phyloP scores from a whole-genome alignment of 2,113 vertebrate species.

The Poeciliopsis occidentalis region DNA sequence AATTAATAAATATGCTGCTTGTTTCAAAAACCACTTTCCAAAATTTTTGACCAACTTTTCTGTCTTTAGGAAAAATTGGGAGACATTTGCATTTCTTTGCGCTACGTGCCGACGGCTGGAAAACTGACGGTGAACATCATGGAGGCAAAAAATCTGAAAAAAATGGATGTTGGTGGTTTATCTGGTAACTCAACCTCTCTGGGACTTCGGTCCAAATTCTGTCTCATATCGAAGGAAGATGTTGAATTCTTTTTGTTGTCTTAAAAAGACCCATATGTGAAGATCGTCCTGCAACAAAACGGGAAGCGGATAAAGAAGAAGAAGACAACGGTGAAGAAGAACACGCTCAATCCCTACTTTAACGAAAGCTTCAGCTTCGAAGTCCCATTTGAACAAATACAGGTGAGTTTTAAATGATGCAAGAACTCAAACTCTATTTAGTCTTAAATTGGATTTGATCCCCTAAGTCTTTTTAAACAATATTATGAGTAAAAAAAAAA shows the following conservation, averaged over 20 bases:
- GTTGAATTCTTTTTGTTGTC: neutral
- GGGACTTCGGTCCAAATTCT: neutral
- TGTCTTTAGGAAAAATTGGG: conserved; percentile 86
- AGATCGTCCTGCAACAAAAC: conserved; percentile 87
- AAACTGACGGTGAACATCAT: conserved; percentile 91
- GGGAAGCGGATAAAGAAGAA: conserved; percentile 90
- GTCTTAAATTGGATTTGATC: too few species aligned
- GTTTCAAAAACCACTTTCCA: neutral
- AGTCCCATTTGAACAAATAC: conserved; percentile 90
- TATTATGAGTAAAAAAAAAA: too few species aligned
- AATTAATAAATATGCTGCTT: neutral
- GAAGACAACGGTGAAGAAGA: conserved; percentile 93
- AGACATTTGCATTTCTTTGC: conserved; percentile 89
- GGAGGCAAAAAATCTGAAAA: conserved; percentile 89
- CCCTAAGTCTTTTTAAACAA: too few species aligned
- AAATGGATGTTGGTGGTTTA: conserved; percentile 91
- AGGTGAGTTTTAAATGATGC: conserved; percentile 72
- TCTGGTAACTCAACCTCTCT: conserved; percentile 77
- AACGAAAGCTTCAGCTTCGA: conserved; percentile 94
- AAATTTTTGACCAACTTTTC: conserved; percentile 3
- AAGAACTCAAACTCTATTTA: too few species aligned
- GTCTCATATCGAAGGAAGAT: neutral
- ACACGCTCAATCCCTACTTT: conserved; percentile 91
- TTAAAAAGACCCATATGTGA: conserved; percentile 76
- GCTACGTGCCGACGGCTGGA: conserved; percentile 89